Base-by-base conservation (phyloP, 1,140 invertebrate genomes). In the Steinernema khuongi region DNA sequence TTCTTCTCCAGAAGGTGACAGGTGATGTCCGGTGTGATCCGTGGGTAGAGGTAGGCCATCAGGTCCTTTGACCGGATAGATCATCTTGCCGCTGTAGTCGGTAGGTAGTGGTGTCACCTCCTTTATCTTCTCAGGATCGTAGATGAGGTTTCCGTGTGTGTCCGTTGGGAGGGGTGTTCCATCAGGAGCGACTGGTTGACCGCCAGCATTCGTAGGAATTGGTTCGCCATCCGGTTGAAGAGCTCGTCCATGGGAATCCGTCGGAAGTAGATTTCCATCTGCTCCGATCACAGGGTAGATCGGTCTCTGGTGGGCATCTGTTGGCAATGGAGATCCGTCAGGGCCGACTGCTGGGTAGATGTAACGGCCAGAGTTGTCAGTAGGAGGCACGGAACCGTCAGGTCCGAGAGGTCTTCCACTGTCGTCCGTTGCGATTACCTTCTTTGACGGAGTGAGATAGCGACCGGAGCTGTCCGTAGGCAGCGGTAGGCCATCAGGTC, bases 351-450 rank as follows among this genome's bases (percentile, higher is more conserved):
- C 60, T 43, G 44, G 43, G 43, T 75, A 70, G 17, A 75, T 66
- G 41, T 67, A 72, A 1, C 68, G 67, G 36, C 74, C 74, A 43
- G 71, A 70, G n/a, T 72, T 36, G 50, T 77, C 75, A 22, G 72
- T 74, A n/a, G 41, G 67, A 41, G 74, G 29, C 31, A 70, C 31
- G 41, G 67, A 68, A 67, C 75, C 75, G 22, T 31, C 30, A 1
- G 68, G 19, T 29, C 68, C 29, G 69, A 71, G 30, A 28, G 43
- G 26, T 28, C 33, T 31, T 71, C 70, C 70, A 26, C 26, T 28
- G 1, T 28, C 26, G 33, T 41, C 70, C 29, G 69, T 70, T 31
- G 31, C 26, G 43, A 76, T 43, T 33, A 26, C 29, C 19, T 75
- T 22, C 14, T 67, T 67, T 11, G 50, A 14, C 1, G 43, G 22